A percentile compares a stretch with the other conserved stretches of the same genome.
Evolutionary conservation across 2,888 invertebrate genomes (phyloP).

Genomic region (Yponomeuta evonymella): DNA sequence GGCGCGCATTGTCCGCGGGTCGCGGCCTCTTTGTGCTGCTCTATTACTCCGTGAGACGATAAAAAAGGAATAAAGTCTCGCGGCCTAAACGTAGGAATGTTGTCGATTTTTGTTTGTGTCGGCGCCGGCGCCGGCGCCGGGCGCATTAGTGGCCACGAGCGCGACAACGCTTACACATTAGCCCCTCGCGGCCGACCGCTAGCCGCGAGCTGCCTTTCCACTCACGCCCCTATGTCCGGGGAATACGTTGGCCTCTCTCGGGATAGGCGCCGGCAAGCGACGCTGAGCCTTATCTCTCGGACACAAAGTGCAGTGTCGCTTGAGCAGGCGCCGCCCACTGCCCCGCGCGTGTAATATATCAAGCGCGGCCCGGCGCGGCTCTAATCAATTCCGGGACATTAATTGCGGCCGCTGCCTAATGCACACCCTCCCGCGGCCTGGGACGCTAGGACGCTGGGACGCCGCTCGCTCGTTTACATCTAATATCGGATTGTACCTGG

Average conservation of each 20-base stretch:
- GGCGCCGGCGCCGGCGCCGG: slow-evolving; percentile 74
- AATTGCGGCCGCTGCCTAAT: slow-evolving; percentile 19
- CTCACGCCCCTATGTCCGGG: no score
- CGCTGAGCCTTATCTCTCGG: no score
- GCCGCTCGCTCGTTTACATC: not conserved
- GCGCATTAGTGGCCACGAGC: slow-evolving; percentile 54
- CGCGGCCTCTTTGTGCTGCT: slow-evolving; percentile 48
- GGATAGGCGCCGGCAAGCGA: no score
- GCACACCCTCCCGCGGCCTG: not conserved
- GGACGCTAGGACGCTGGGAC: not conserved
- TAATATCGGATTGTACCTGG: not conserved
- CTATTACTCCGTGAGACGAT: slow-evolving; percentile 66
- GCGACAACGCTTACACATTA: slow-evolving; percentile 63
- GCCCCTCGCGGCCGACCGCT: slow-evolving; percentile 40
- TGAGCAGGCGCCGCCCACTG: slow-evolving; percentile 21
- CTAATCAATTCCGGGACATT: slow-evolving; percentile 24
- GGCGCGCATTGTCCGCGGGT: not conserved
- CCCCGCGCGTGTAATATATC: slow-evolving; percentile 58
- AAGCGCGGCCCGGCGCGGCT: not conserved
- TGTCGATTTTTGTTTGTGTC: slow-evolving; percentile 56
- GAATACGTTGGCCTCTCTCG: no score
- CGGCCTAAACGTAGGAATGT: slow-evolving; percentile 67
- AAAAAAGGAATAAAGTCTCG: slow-evolving; percentile 64
- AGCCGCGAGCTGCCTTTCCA: slow-evolving; percentile 31
- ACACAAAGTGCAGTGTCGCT: slow-evolving; percentile 23